Conservation (phyloP, 2,797 vertebrate species). For the Sorex maritimensis region DNA sequence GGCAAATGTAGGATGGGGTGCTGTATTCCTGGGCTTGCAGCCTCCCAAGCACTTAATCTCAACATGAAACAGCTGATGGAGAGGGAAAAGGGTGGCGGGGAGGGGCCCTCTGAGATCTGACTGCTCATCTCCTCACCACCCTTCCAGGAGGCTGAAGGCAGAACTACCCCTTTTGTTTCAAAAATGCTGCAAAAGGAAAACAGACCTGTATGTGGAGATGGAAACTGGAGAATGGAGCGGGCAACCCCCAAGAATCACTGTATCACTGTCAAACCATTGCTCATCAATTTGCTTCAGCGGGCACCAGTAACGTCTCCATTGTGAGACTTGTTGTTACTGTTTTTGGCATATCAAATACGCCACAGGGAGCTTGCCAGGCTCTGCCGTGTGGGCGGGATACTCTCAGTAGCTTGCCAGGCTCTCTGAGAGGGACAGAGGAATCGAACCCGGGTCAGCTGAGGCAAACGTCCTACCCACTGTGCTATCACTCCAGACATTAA, state of each 20-base stretch:
- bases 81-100: background rate
- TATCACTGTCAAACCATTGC: no score
- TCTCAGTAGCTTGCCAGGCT: no score
- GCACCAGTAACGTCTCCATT: no score
- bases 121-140: background rate
- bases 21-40: background rate
- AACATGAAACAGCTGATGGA: background rate
- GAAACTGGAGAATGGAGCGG: background rate
- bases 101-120: background rate
- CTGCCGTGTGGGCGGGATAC: no score
- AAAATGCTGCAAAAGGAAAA: background rate
- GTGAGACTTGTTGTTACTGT: no score
- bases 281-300: no score
- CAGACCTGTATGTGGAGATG: slow-evolving; percentile 56
- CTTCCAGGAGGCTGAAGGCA: slow-evolving; percentile 61
- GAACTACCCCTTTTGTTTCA: background rate
- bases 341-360: no score
- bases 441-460: no score
- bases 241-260: background rate
- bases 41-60: background rate
- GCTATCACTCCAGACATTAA: no score
- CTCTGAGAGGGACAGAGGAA: no score
- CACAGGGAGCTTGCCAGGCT: no score
- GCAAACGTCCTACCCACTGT: no score
- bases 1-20: background rate